phyloP scores from a whole-genome alignment of 2,113 vertebrate genomes.

The Phoxinus phoxinus region DNA sequence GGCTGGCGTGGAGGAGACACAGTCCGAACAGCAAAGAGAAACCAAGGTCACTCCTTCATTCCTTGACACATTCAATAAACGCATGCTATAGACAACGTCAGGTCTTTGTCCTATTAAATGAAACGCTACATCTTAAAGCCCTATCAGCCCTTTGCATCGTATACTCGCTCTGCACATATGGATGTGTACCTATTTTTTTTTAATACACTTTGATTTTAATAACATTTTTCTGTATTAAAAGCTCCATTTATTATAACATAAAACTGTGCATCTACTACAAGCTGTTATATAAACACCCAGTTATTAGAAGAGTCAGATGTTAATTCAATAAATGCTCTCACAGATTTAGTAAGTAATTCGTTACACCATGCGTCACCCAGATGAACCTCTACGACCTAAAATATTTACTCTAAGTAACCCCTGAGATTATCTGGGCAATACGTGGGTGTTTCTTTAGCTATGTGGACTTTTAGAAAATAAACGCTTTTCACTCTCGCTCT shows the following conservation, averaged over 20 bases:
- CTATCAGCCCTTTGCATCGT: background rate
- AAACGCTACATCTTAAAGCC: background rate
- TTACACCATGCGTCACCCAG: background rate
- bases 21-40: constrained; percentile 4
- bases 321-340: background rate
- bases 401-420: background rate
- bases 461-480: background rate
- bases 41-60: constrained; percentile 28
- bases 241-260: no score
- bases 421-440: background rate
- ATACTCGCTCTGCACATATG: background rate
- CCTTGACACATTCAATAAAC: background rate
- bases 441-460: background rate
- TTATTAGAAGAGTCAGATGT: background rate
- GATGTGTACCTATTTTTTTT: background rate
- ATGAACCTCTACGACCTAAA: background rate
- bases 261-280: background rate
- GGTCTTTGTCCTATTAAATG: background rate
- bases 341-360: background rate
- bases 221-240: background rate
- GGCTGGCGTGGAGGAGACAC: constrained; percentile 21
- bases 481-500: background rate
- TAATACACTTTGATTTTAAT: background rate
- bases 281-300: background rate
- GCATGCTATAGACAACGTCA: background rate